Conservation (phyloP, 2,888 invertebrate genomes). For the Ophion slaviceki region DNA sequence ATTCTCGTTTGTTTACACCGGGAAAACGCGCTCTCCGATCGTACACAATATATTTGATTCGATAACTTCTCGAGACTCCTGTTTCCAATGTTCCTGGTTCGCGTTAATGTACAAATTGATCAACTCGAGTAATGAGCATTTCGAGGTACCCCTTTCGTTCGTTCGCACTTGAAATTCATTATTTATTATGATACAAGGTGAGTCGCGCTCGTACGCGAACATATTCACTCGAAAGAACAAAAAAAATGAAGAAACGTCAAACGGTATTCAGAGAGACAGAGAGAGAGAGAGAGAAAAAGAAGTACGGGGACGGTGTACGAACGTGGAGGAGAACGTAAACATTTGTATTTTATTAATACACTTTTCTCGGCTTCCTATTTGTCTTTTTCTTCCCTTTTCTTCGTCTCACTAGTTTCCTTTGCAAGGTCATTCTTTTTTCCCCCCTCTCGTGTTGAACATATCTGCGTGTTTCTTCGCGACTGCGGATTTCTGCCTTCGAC, state of each 20-base stretch:
- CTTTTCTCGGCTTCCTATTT: conserved; percentile 60
- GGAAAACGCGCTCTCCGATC: conserved; percentile 36
- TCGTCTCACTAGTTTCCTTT: conserved; percentile 43
- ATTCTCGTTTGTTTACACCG: conserved; percentile 30
- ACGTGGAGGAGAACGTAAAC: conserved; percentile 76
- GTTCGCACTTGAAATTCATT: not conserved
- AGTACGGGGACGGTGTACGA: conserved; percentile 73
- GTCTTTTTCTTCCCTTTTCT: conserved; percentile 35
- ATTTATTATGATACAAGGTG: conserved; percentile 24
- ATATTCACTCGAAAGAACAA: conserved; percentile 31
- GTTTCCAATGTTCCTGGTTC: not conserved
- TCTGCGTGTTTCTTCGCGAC: conserved; percentile 5
- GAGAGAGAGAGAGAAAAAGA: conserved; percentile 44
- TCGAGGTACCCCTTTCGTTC: not conserved
- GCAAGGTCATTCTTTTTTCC: conserved; percentile 37
- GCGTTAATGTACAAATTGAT: conserved; percentile 20
- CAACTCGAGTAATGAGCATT: conserved; percentile 10
- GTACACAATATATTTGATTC: conserved; percentile 4
- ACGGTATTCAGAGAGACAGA: conserved; percentile 31
- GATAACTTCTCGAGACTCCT: conserved; percentile 2
- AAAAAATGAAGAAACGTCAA: conserved; percentile 28
- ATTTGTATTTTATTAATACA: conserved; percentile 79
- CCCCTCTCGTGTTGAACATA: conserved; percentile 56
- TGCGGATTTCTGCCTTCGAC: not conserved
- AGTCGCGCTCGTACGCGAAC: conserved; percentile 21